phyloP scores from a whole-genome alignment of 2,797 vertebrate genomes.

The Synanceia verrucosa region DNA sequence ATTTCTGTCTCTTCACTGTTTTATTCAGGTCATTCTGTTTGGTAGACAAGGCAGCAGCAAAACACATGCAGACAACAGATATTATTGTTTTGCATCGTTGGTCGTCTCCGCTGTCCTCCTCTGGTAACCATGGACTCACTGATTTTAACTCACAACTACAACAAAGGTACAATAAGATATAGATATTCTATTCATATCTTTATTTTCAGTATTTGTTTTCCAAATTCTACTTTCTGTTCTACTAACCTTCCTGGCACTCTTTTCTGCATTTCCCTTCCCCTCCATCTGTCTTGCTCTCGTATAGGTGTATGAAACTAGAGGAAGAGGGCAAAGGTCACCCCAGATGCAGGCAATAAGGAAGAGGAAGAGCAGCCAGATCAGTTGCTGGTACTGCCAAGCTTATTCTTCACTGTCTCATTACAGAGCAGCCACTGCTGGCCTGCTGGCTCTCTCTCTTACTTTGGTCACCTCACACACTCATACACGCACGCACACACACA shows the following conservation, averaged over 20 bases:
- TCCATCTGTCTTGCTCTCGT: slow-evolving; percentile 3
- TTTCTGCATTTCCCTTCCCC: background rate
- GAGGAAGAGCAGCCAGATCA: slow-evolving; percentile 55
- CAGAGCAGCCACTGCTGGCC: slow-evolving; percentile 33
- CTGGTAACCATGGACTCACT: background rate
- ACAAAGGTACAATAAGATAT: background rate
- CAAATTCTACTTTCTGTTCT: background rate
- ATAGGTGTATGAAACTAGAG: slow-evolving; percentile 31
- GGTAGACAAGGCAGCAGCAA: background rate
- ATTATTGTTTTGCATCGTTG: too few relatives aligned
- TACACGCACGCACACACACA: background rate
- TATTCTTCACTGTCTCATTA: slow-evolving; percentile 71
- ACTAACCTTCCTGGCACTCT: background rate
- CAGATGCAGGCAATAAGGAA: slow-evolving; percentile 45
- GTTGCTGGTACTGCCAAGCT: slow-evolving; percentile 60
- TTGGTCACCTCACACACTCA: background rate
- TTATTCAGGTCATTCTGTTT: background rate
- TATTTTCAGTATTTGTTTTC: background rate
- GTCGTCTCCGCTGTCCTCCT: background rate
- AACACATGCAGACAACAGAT: background rate
- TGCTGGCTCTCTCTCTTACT: slow-evolving; percentile 16
- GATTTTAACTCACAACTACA: background rate
- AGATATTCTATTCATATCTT: background rate
- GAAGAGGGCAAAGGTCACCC: slow-evolving; percentile 53
- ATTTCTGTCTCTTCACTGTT: background rate